Evolutionary conservation across 2,888 invertebrate genomes (phyloP).

Genomic region (Lasioglossum zephyrum): DNA sequence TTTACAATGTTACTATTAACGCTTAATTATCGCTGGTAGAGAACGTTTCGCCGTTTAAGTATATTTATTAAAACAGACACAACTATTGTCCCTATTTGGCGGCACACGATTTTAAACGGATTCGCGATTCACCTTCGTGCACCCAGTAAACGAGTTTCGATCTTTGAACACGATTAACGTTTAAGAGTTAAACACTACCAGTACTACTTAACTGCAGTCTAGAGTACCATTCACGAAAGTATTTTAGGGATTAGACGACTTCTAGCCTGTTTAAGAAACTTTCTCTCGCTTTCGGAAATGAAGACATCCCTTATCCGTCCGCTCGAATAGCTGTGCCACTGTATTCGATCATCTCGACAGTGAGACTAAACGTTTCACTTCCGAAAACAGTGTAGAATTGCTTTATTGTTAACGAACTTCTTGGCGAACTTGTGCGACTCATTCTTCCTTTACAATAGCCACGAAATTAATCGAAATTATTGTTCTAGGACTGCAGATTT

Average conservation of each 20-base stretch:
- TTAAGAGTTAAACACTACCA: constrained; percentile 31
- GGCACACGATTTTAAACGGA: constrained; percentile 16
- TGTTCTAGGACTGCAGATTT: neutral
- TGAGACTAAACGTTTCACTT: neutral
- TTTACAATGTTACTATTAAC: constrained; percentile 13
- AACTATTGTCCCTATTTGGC: constrained; percentile 29
- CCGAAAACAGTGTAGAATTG: neutral
- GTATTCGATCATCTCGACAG: neutral
- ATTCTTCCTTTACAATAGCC: neutral
- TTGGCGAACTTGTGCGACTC: neutral
- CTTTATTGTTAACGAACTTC: neutral
- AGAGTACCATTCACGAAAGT: constrained; percentile 65
- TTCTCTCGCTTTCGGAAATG: constrained; percentile 67
- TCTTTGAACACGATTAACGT: constrained; percentile 33
- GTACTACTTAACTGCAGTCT: constrained; percentile 42
- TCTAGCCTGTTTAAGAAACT: constrained; percentile 54
- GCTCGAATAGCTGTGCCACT: constrained; percentile 44
- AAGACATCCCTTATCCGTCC: constrained; percentile 73
- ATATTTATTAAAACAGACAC: constrained; percentile 14
- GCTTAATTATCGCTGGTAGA: constrained; percentile 3
- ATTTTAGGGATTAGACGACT: constrained; percentile 55
- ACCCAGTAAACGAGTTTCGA: constrained; percentile 25
- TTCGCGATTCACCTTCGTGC: constrained; percentile 13
- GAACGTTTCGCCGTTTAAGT: constrained; percentile 20
- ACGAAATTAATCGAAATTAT: neutral